These are phyloP conservation scores for Limosa lapponica DNA, from an alignment of 2,797 vertebrate species.

Conservation along the genomic window DNA sequence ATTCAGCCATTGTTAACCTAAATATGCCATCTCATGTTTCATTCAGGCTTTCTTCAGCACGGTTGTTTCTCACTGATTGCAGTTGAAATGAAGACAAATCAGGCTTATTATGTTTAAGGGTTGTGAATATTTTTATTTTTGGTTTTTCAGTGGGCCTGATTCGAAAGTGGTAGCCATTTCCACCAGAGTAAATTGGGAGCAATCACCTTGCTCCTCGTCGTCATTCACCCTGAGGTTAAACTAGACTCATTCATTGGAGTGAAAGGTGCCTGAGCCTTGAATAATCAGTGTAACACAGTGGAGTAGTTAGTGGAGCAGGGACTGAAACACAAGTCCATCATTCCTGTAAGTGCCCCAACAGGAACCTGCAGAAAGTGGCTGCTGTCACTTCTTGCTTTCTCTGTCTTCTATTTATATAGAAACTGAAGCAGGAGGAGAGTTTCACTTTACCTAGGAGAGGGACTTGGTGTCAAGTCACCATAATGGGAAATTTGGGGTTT, in stretches of 20 bases:
- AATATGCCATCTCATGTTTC: constrained; percentile 44
- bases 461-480: background rate
- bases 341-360: background rate
- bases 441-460: background rate
- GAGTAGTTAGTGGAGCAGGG: background rate
- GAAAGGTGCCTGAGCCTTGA: background rate
- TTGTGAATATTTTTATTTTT: constrained; percentile 58
- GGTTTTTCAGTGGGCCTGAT: constrained; percentile 35
- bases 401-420: background rate
- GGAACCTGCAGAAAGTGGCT: background rate
- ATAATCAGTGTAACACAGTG: background rate
- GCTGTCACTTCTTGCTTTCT: background rate
- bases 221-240: background rate
- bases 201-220: constrained; percentile 25
- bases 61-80: constrained; percentile 39
- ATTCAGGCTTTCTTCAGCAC: constrained; percentile 22
- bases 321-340: background rate
- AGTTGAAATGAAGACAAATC: constrained; percentile 56
- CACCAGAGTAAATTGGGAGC: constrained; percentile 30
- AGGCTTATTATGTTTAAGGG: constrained; percentile 48
- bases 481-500: background rate
- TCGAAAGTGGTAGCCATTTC: constrained; percentile 46
- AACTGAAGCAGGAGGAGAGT: background rate
- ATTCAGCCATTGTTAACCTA: constrained; percentile 48
- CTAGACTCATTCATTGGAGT: background rate